Base-by-base conservation (phyloP, 2,888 invertebrate genomes). In the Agrypnus murinus region DNA sequence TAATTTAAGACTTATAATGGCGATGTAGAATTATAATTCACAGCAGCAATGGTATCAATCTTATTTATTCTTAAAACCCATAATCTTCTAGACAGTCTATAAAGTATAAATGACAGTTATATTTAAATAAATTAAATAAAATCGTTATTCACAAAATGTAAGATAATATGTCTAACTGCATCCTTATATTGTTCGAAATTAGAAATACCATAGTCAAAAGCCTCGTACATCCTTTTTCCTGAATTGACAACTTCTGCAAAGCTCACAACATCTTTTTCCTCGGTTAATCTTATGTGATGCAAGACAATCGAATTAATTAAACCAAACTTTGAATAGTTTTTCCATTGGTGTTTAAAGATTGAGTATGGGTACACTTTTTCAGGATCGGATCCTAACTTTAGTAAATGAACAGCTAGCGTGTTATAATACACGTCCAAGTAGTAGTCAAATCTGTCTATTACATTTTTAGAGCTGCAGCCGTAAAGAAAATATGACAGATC, bases 401-500 rank as follows among this genome's bases (percentile, higher is more conserved):
- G 67, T 19, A 81, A 59, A 53, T 67, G 70, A 8, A 73, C 59
- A 14, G 67, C 60, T 2, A 82, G 63, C 5, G 71, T 74, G 0
- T 74, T 65, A 60, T 81, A 68, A 62, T 82, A 82, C 4, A 79
- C 17, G 38, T 74, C 65, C 25, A 79, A 69, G 46, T 78, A 81
- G 25, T 66, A 64, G 25, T 74, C 66, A 34, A 74, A 74, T 19
- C 79, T 73, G 19, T 74, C 50, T 36, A 77, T 57, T 1, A 73
- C 57, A 46, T 78, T 75, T 0, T 71, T 72, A 12, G 63, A 8
- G 53, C 74, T 71, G 59, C 74, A 73, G 5, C 72, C 68, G 45
- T 75, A 78, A 36, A 82, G 74, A 53, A 80, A 80, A 40, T 78
- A 80, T 4, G 75, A 63, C 5, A 82, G 25, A 66, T 81, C 81